These are phyloP conservation scores for Dermochelys coriacea DNA, from an alignment of 2,797 vertebrate species.

Conservation along the genomic window DNA sequence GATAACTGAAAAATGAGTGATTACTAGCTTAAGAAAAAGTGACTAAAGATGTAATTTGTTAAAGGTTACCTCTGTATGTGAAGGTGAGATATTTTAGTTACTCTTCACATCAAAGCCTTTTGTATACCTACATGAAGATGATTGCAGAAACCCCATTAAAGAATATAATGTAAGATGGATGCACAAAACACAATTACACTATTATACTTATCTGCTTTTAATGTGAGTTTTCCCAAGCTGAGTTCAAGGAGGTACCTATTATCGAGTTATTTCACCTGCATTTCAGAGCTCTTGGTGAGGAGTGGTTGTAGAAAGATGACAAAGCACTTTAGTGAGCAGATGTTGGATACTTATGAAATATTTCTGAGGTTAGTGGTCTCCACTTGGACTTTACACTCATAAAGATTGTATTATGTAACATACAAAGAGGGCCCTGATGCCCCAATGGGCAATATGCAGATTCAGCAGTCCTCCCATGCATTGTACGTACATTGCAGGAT, in stretches of 20 bases:
- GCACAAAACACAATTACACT: not conserved
- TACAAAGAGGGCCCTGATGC: not conserved
- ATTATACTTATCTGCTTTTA: not conserved
- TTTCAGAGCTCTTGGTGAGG: not conserved
- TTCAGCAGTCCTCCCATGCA: not conserved
- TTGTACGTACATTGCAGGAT: not conserved
- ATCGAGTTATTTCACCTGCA: not conserved
- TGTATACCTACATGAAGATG: not conserved
- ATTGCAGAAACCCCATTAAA: slow-evolving; percentile 25
- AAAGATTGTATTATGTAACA: not conserved
- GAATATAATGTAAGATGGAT: not conserved
- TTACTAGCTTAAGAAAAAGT: not conserved
- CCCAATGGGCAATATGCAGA: not conserved
- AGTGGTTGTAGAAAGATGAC: not conserved
- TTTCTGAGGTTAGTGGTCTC: no score
- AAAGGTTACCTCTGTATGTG: not conserved
- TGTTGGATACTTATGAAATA: not conserved
- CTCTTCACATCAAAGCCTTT: not conserved
- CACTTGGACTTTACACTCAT: not conserved
- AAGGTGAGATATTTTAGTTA: not conserved
- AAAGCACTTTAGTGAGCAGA: not conserved
- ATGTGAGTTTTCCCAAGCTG: not conserved
- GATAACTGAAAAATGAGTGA: not conserved
- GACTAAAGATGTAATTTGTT: not conserved
- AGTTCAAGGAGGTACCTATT: not conserved